Percentiles rank a stretch among this genome's conserved stretches.
Conservation (phyloP, 1,140 invertebrate genomes). For the Drosophila obscura region DNA sequence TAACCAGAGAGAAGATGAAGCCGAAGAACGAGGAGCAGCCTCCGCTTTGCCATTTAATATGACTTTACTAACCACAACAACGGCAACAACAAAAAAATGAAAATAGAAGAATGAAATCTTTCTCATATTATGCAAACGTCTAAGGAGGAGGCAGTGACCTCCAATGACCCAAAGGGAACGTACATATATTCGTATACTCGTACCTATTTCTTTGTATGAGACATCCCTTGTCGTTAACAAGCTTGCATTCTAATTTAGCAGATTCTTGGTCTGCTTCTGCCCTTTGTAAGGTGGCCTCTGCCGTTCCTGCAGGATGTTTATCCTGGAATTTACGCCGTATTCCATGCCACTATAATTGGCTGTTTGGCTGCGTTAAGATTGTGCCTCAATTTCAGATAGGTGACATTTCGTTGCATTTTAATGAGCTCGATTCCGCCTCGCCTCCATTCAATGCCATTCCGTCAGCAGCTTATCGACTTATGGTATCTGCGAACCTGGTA, state of each 20-base stretch:
- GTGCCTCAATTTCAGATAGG: conserved; percentile 79
- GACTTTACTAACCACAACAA: conserved; percentile 50
- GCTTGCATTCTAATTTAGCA: conserved; percentile 76
- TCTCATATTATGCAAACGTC: conserved; percentile 67
- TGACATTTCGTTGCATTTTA: conserved; percentile 83
- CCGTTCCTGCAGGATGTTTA: conserved; percentile 52
- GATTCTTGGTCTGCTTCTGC: conserved; percentile 40
- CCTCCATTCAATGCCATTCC: conserved; percentile 48
- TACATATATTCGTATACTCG: conserved; percentile 31
- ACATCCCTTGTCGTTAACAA: conserved; percentile 70
- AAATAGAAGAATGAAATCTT: conserved; percentile 29
- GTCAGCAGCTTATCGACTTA: conserved; percentile 54
- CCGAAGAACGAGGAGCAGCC: conserved; percentile 4
- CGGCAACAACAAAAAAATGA: conserved; percentile 13
- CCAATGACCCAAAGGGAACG: conserved; percentile 45
- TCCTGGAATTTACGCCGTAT: conserved; percentile 67
- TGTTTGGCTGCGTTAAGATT: conserved; percentile 66
- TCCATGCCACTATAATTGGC: conserved; percentile 64
- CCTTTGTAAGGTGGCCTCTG: conserved; percentile 1
- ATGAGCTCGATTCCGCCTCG: conserved; percentile 65
- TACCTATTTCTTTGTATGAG: conserved; percentile 43
- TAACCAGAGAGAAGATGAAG: conserved; percentile 57
- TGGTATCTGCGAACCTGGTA: conserved; percentile 48
- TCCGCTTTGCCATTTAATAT: conserved; percentile 61
- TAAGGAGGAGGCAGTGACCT: conserved; percentile 53